phyloP scores from a whole-genome alignment of 2,797 vertebrate genomes.

The Gymnocypris eckloni region DNA sequence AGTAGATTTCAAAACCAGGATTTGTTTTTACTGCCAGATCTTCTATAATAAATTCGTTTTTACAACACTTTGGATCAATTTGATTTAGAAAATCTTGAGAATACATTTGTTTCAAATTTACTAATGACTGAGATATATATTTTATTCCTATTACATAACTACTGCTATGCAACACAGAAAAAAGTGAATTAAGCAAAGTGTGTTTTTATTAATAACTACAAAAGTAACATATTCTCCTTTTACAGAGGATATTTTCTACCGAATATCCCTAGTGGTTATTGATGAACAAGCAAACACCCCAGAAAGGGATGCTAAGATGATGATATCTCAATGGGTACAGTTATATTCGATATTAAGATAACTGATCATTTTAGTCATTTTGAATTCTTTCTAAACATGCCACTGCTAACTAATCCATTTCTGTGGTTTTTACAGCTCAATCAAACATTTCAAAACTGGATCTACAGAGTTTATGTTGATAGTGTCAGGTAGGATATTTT shows the following conservation, averaged over 20 bases:
- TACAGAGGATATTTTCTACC: conserved; percentile 88
- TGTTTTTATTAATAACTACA: conserved; percentile 2
- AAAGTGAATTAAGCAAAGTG: neutral
- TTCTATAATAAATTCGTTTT: neutral
- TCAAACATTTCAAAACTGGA: conserved; percentile 89
- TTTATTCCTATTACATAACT: conserved; percentile 37
- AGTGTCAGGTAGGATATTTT: conserved; percentile 84
- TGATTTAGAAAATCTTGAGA: neutral
- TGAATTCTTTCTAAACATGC: neutral
- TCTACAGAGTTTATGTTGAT: conserved; percentile 80
- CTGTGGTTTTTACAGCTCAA: conserved; percentile 86
- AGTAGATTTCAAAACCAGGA: conserved; percentile 62
- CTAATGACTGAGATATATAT: neutral
- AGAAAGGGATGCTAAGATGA: conserved; percentile 70
- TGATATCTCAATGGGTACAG: conserved; percentile 83
- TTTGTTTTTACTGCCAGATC: neutral
- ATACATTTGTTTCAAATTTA: conserved; percentile 2
- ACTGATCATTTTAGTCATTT: neutral
- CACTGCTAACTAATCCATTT: conserved; percentile 47
- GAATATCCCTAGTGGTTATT: conserved; percentile 78
- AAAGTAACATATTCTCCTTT: conserved; percentile 54
- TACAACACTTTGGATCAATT: neutral
- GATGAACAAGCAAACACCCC: conserved; percentile 63
- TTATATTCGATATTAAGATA: conserved; percentile 2
- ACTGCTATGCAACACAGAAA: conserved; percentile 72